Evolutionary conservation across 1,140 invertebrate genomes (phyloP), one percentile per base, ranked within the genome.

Genomic region (Philopotamus ludificatus): DNA sequence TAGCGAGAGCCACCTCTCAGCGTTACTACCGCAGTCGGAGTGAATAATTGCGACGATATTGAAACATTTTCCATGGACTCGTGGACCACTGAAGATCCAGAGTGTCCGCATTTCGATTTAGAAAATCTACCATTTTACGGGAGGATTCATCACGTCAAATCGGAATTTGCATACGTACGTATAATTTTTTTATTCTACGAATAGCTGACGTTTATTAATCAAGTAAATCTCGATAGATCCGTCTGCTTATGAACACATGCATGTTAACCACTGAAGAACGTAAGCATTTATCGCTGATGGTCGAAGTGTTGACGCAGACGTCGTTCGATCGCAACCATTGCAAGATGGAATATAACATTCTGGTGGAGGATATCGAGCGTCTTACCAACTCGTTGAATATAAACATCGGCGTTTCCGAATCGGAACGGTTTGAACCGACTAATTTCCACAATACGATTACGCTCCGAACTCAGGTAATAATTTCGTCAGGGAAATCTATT

Each of bases 71-170:
- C 77, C 10, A 84, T 93, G 22, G 73, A 77, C 42, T 82, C 84
- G 23, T 90, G 84, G 74, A 78, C 76, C 25, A 81, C 78, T 41
- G 80, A 81, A 44, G 77, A 73, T 15, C 22, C 51, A 1, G 76
- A 83, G 60, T 84, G 85, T 73, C 75, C 84, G 2, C 74, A 81
- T 70, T 85, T 92, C 66, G 82, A 86, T 72, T 75, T 90, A 8
- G 75, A 77, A 8, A 77, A 86, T 44, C 74, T 91, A n/a, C 89
- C 90, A 18, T 79, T 92, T 54, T 88, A 84, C 72, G 87, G 91
- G 1, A 86, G 90, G 68, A 79, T 94, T 45, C 89, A 94, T 81
- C 85, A 91, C 72, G 78, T 93, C 9, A 85, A 89, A 63, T 34
- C 28, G 4, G 4, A 34, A 12, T 34, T 34, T 34, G 28, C 12